Evolutionary conservation across 2,113 vertebrate genomes (phyloP).

Genomic region (Xyrauchen texanus): DNA sequence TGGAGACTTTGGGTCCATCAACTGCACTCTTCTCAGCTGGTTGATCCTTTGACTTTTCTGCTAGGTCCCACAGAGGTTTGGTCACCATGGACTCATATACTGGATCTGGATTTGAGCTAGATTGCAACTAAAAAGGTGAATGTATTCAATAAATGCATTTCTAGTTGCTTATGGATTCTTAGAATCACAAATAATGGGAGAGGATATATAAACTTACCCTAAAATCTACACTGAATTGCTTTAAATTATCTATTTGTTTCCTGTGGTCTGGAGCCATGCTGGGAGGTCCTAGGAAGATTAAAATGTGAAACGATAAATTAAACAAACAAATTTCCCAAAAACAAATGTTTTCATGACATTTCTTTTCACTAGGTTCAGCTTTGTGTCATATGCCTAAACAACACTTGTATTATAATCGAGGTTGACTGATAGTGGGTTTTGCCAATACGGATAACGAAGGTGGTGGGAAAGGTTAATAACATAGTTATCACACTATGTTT

Average conservation of each 20-base stretch:
- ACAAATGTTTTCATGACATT: too few species aligned
- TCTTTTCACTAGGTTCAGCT: too few species aligned
- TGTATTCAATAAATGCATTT: background rate
- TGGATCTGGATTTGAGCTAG: constrained; percentile 85
- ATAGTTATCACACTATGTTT: too few species aligned
- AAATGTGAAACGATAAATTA: background rate
- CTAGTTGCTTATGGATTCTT: too few species aligned
- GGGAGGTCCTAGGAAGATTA: constrained; percentile 77
- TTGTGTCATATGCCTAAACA: too few species aligned
- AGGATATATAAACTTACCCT: constrained; percentile 80
- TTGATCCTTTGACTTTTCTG: constrained; percentile 88
- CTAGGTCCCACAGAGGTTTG: constrained; percentile 84
- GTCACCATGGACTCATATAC: constrained; percentile 86
- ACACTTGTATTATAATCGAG: too few species aligned
- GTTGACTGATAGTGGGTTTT: too few species aligned
- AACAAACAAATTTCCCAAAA: too few species aligned
- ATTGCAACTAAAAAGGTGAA: constrained; percentile 83
- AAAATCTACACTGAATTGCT: constrained; percentile 98
- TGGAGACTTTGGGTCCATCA: constrained; percentile 75
- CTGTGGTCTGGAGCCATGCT: constrained; percentile 91
- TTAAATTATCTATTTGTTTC: constrained; percentile 98
- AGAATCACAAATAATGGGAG: background rate
- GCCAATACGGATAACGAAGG: too few species aligned
- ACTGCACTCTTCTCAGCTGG: constrained; percentile 81
- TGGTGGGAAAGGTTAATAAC: too few species aligned